phyloP scores from a whole-genome alignment of 1,140 invertebrate species.

The Pseudachorutes palmiensis region DNA sequence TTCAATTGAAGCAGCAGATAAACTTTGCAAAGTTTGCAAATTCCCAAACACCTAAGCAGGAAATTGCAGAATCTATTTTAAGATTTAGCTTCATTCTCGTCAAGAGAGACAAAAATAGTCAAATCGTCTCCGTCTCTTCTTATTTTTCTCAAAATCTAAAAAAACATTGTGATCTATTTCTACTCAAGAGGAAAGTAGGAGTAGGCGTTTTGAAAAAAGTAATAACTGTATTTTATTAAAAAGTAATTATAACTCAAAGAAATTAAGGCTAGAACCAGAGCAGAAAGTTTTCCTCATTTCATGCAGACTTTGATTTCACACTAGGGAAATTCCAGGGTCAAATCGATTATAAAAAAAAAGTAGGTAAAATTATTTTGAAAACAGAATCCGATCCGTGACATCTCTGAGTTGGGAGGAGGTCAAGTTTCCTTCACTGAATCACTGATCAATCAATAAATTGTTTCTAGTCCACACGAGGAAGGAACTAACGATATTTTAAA shows the following conservation, averaged over 20 bases:
- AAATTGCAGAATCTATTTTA: slow-evolving; percentile 6
- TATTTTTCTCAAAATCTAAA: slow-evolving; percentile 2
- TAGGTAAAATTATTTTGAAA: background rate
- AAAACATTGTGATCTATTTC: slow-evolving; percentile 11
- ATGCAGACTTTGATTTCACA: no score
- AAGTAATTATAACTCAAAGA: background rate
- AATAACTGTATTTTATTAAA: background rate
- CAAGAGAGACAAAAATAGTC: slow-evolving; percentile 2
- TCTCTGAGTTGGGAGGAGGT: no score
- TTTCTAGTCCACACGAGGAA: slow-evolving; percentile 1
- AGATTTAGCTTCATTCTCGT: slow-evolving; percentile 2
- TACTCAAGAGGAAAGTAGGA: background rate
- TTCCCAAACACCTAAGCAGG: no score
- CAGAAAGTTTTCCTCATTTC: background rate
- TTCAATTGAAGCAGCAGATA: no score
- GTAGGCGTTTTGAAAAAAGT: background rate
- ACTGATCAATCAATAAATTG: slow-evolving; percentile 3
- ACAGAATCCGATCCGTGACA: no score
- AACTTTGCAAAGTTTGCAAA: no score
- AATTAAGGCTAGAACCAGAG: background rate
- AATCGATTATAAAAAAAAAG: background rate
- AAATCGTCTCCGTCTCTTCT: slow-evolving; percentile 1
- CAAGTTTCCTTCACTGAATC: no score
- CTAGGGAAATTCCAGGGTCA: no score
- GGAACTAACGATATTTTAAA: background rate